Base-by-base conservation (phyloP, 1,140 invertebrate genomes). In the Pachyrhynchus sulphureomaculatus region DNA sequence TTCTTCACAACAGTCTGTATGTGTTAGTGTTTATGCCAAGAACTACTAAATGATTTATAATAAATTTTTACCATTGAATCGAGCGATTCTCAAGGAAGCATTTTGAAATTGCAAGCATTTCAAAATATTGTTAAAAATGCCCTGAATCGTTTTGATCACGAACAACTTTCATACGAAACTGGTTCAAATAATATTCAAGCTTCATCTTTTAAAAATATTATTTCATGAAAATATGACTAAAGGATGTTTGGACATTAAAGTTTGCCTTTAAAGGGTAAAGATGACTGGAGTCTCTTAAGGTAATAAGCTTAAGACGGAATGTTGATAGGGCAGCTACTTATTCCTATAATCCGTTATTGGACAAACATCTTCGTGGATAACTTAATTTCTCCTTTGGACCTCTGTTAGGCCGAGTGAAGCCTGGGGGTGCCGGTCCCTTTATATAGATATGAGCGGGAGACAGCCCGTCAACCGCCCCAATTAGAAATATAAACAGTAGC, bases 331-430 rank as follows among this genome's bases (percentile, higher is more conserved):
- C 55, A 15, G 23, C 17, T 34, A 24, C 10, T 18, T 48, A 37
- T 18, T 44, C 34, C 41, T 52, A 47, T 60, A 60, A 60, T 60
- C 57, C 62, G 39, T 49, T 59, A 55, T 58, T 64, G 62, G 29
- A 44, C 56, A 64, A 64, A 64, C 62, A 64, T 64, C 62, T 64
- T 64, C 29, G 39, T 37, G 41, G 56, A 49, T 64, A 64, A 64
- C 56, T 64, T 59, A 53, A 64, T 64, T 64, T 64, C 62, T 59
- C 49, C 33, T 64, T 45, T 32, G 45, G 49, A 24, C 48, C 48
- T 47, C 29, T 48, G 42, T 45, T 60, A 47, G 54, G 55, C 41
- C 54, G 62, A 64, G 52, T 64, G 56, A 60, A 53, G 20, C 62
- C 55, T 20, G 61, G 52, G 44, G 21, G 29, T 61, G 13, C 47